Evolutionary conservation across 1,140 invertebrate species (phyloP).

Genomic region (Drosophila trapezifrons): DNA sequence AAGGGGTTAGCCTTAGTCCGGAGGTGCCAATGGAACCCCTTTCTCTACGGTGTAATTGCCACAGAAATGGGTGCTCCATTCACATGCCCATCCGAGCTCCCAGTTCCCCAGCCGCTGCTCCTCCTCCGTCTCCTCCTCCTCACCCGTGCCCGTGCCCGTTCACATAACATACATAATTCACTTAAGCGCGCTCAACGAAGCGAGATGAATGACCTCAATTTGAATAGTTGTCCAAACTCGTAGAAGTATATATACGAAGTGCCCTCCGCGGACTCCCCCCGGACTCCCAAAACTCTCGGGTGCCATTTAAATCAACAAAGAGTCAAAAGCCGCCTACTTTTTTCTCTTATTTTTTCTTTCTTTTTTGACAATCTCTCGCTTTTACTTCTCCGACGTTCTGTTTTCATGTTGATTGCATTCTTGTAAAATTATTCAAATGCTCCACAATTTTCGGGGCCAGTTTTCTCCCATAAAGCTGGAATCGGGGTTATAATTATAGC

Average conservation of each 20-base stretch:
- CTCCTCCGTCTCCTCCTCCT: not conserved
- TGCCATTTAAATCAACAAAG: constrained; percentile 79
- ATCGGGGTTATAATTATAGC: constrained; percentile 79
- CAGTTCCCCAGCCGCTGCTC: not conserved
- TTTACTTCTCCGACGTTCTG: constrained; percentile 41
- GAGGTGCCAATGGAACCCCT: constrained; percentile 54
- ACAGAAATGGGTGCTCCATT: constrained; percentile 45
- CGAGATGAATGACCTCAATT: constrained; percentile 84
- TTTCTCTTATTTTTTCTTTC: not conserved
- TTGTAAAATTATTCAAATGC: constrained; percentile 80
- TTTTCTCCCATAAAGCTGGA: constrained; percentile 60
- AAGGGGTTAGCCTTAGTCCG: constrained; percentile 54
- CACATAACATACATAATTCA: constrained; percentile 80
- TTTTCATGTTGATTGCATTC: constrained; percentile 73
- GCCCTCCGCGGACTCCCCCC: constrained; percentile 19
- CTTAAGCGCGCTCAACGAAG: constrained; percentile 82
- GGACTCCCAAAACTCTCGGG: constrained; percentile 54
- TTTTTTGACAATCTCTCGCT: constrained; percentile 58
- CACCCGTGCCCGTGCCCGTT: constrained; percentile 31
- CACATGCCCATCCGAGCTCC: constrained; percentile 41
- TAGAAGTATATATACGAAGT: constrained; percentile 7
- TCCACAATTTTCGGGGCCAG: constrained; percentile 78
- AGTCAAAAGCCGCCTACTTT: constrained; percentile 68
- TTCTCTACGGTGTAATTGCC: not conserved
- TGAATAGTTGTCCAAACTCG: constrained; percentile 70